Percentiles rank a stretch among this genome's conserved stretches.
These are phyloP conservation scores for Saccostrea echinata DNA, from an alignment of 1,140 invertebrate genomes.

Conservation along the genomic window DNA sequence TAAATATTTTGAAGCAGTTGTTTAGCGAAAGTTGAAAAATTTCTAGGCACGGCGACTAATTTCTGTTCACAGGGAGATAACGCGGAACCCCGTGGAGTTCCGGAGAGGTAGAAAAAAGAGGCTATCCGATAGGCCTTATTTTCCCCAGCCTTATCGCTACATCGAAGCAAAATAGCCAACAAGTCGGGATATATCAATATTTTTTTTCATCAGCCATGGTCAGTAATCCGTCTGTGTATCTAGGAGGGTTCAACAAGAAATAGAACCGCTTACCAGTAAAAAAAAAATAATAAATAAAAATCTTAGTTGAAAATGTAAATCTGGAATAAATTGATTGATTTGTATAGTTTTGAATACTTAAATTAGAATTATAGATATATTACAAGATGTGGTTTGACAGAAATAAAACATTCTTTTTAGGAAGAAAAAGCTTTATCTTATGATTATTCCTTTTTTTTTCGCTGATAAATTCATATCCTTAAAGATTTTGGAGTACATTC, in stretches of 20 bases:
- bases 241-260: not conserved
- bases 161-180: conserved; percentile 26
- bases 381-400: too few species aligned
- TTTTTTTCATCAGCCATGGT: conserved; percentile 7
- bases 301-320: not conserved
- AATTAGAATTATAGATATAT: too few species aligned
- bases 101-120: conserved; percentile 31
- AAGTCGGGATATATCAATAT: conserved; percentile 20
- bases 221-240: not conserved
- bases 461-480: too few species aligned
- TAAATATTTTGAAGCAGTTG: not conserved
- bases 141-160: not conserved
- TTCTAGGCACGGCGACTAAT: conserved; percentile 15
- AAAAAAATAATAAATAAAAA: too few species aligned
- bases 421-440: too few species aligned
- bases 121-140: conserved; percentile 38
- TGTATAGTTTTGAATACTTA: too few species aligned
- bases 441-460: too few species aligned
- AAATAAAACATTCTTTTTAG: too few species aligned
- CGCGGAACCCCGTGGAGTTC: conserved; percentile 26
- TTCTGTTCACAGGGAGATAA: conserved; percentile 36
- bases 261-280: not conserved
- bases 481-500: too few species aligned
- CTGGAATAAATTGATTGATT: too few species aligned
- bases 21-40: not conserved